Percentiles rank a stretch among this genome's conserved stretches.
Conservation (phyloP, 2,888 invertebrate species). For the Latrodectus elegans region DNA sequence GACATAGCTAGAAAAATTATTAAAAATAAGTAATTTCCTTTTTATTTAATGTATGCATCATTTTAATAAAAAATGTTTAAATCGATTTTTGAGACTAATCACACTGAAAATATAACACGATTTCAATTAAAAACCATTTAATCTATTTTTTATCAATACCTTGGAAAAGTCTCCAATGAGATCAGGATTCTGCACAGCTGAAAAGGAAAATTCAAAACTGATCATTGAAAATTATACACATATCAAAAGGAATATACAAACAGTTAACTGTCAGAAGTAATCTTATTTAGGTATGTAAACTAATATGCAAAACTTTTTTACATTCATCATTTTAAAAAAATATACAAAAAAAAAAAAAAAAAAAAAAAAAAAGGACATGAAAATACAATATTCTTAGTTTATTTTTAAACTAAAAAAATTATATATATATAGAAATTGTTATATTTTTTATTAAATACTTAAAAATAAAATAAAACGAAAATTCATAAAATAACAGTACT, state of each 20-base stretch:
- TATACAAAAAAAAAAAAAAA: background rate
- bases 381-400: background rate
- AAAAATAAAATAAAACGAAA: too few relatives aligned
- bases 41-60: too few relatives aligned
- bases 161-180: conserved; percentile 55
- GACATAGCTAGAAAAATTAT: background rate
- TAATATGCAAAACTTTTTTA: background rate
- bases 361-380: background rate
- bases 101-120: too few relatives aligned
- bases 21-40: background rate
- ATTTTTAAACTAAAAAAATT: too few relatives aligned
- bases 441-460: too few relatives aligned
- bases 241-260: background rate
- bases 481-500: too few relatives aligned
- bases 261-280: background rate
- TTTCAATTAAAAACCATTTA: too few relatives aligned
- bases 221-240: background rate
- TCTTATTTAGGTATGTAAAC: too few relatives aligned
- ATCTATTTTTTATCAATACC: background rate
- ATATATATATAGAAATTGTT: too few relatives aligned
- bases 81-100: too few relatives aligned
- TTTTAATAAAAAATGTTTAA: too few relatives aligned
- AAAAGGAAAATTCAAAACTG: background rate
- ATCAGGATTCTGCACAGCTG: conserved; percentile 36
- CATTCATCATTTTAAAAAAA: background rate